Conservation (phyloP, 2,113 vertebrate genomes). For the Archocentrus centrarchus region DNA sequence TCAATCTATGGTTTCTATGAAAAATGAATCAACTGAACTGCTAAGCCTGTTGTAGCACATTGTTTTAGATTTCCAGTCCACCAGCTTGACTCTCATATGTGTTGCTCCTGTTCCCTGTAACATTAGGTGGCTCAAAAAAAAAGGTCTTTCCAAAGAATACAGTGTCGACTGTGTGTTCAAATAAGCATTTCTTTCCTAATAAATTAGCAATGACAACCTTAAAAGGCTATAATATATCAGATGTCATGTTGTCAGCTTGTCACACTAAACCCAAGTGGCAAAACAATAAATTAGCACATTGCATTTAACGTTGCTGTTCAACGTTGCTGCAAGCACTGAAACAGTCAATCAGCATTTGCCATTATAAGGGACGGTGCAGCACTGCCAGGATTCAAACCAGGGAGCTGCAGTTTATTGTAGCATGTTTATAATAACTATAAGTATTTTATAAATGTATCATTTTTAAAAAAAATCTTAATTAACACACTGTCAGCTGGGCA, state of each 20-base stretch:
- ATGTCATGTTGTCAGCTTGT: background rate
- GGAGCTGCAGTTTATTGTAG: too few species aligned
- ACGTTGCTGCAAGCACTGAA: background rate
- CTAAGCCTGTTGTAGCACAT: background rate
- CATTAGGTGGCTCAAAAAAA: background rate
- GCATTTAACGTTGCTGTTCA: background rate
- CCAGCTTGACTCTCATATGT: background rate
- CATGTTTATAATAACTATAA: too few species aligned
- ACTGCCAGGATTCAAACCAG: background rate
- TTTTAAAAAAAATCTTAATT: background rate
- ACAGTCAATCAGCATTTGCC: background rate
- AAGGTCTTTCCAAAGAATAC: background rate
- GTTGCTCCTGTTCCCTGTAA: background rate
- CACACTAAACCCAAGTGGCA: background rate
- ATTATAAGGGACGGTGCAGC: background rate
- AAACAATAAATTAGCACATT: background rate
- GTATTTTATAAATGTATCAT: background rate
- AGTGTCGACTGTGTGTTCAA: background rate
- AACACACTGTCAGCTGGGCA: background rate
- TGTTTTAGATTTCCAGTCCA: background rate
- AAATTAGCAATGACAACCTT: conserved; percentile 6
- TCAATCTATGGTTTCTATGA: background rate
- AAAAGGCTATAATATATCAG: background rate
- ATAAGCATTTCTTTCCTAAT: background rate
- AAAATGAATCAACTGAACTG: background rate